A percentile compares a stretch with the other conserved stretches of the same genome.
These are phyloP conservation scores for Panulirus ornatus DNA, from an alignment of 1,140 invertebrate genomes.

Conservation along the genomic window DNA sequence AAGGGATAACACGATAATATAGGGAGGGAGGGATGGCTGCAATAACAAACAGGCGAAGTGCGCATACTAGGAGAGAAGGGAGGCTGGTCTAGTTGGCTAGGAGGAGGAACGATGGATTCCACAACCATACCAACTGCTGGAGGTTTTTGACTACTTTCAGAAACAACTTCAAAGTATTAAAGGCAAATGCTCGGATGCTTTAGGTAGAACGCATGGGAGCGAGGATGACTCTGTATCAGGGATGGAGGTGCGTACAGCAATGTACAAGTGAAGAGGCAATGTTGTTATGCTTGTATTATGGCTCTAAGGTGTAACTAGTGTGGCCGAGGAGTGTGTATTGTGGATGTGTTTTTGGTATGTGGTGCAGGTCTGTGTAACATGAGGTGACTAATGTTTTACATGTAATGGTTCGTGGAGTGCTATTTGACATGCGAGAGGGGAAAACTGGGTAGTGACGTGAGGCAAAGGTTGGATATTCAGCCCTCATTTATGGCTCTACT, in stretches of 20 bases:
- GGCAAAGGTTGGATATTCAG: background rate
- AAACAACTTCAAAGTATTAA: too few relatives aligned
- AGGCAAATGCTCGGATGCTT: too few relatives aligned
- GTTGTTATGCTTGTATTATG: background rate
- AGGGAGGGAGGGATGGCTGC: constrained; percentile 14
- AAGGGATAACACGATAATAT: background rate
- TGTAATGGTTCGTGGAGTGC: too few relatives aligned
- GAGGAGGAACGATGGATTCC: too few relatives aligned
- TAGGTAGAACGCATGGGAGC: too few relatives aligned
- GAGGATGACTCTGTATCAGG: too few relatives aligned
- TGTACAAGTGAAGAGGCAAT: too few relatives aligned
- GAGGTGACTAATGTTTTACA: too few relatives aligned
- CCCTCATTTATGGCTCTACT: constrained; percentile 17
- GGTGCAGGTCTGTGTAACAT: background rate
- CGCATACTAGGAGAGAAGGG: background rate
- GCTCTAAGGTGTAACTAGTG: background rate
- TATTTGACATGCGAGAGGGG: too few relatives aligned
- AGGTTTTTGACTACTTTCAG: too few relatives aligned
- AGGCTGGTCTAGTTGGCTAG: background rate
- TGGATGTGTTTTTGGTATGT: background rate
- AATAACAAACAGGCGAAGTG: background rate
- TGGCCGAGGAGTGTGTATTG: background rate
- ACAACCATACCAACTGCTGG: too few relatives aligned
- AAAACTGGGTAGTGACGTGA: background rate
- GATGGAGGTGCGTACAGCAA: too few relatives aligned